Evolutionary conservation across 1,140 invertebrate species (phyloP).

Genomic region (Lycorma delicatula): DNA sequence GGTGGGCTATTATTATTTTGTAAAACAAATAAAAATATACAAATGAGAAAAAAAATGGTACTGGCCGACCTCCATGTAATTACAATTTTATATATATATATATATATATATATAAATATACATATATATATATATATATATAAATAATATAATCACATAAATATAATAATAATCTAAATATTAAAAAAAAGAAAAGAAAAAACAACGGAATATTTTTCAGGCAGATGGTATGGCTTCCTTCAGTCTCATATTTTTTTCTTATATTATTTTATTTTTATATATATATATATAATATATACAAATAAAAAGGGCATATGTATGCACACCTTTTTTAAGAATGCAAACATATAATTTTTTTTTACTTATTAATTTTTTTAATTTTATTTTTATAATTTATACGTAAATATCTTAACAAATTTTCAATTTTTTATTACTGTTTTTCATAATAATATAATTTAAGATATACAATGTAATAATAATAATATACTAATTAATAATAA

Average conservation of each 20-base stretch:
- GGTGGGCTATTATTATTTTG: slow-evolving; percentile 15
- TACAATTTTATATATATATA: slow-evolving; percentile 12
- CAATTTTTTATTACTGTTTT: slow-evolving; percentile 16
- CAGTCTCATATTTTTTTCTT: slow-evolving; percentile 28
- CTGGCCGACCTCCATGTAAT: slow-evolving; percentile 13
- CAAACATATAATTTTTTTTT: slow-evolving; percentile 19
- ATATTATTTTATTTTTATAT: background rate
- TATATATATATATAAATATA: background rate
- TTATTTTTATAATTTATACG: too few species aligned
- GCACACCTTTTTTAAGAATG: slow-evolving; percentile 19
- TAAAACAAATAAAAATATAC: background rate
- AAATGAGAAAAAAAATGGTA: slow-evolving; percentile 11
- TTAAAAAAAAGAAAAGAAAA: slow-evolving; percentile 7
- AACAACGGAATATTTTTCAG: slow-evolving; percentile 12
- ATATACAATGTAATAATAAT: slow-evolving; percentile 22
- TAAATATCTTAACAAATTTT: slow-evolving; percentile 17
- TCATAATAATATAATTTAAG: slow-evolving; percentile 20
- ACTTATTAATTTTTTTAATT: slow-evolving; percentile 18
- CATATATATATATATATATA: background rate
- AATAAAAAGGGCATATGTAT: slow-evolving; percentile 8
- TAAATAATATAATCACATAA: background rate
- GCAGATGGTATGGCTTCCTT: slow-evolving; percentile 23
- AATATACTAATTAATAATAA: background rate
- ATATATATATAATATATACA: slow-evolving; percentile 20
- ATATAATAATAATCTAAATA: slow-evolving; percentile 8